Evolutionary conservation across 2,888 invertebrate species (phyloP), one percentile per base, ranked within the genome.

Genomic region (Rhagophthalmus giganteus): DNA sequence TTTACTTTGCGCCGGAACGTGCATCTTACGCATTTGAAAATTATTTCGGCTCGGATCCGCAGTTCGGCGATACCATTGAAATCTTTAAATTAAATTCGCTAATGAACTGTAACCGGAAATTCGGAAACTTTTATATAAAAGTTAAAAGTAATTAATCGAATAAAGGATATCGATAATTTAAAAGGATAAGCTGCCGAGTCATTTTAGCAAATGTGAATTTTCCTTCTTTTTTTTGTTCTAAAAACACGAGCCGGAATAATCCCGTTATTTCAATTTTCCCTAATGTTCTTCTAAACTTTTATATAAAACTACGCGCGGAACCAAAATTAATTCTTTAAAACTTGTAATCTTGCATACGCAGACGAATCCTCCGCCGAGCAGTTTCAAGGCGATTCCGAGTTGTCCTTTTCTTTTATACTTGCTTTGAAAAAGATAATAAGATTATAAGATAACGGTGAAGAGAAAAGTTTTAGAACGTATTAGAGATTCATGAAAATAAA

Each of bases 301-400:
- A 37, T 30, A 25, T 45, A 30, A 37, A 45, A 28, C 28, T 37
- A 30, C 20, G n/a, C n/a, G n/a, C n/a, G 37, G 30, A 37, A 45
- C 28, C 37, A 45, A 45, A 45, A 45, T 45, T 45, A 45, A 45
- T 28, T 45, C 34, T 37, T 44, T 35, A 37, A 45, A 37, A 35
- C 16, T 45, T 45, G 45, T 45, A 45, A 45, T 45, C 37, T 45
- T 30, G 35, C 24, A 45, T 37, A 35, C 32, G 30, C 42, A 14
- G 16, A 33, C 42, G 33, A 28, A 42, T 34, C n/a, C n/a, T n/a
- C 25, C 33, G 28, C 11, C 15, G 34, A 42, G 28, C 33, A 42
- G 27, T 42, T 42, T 15, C 33, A 42, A 42, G 34, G 42, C 34
- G 34, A 34, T 34, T 32, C 24, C 8, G 10, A 32, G 45, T 45